Evolutionary conservation across 1,140 invertebrate genomes (phyloP), one percentile per base, ranked within the genome.

Genomic region (Pseudachorutes palmiensis): DNA sequence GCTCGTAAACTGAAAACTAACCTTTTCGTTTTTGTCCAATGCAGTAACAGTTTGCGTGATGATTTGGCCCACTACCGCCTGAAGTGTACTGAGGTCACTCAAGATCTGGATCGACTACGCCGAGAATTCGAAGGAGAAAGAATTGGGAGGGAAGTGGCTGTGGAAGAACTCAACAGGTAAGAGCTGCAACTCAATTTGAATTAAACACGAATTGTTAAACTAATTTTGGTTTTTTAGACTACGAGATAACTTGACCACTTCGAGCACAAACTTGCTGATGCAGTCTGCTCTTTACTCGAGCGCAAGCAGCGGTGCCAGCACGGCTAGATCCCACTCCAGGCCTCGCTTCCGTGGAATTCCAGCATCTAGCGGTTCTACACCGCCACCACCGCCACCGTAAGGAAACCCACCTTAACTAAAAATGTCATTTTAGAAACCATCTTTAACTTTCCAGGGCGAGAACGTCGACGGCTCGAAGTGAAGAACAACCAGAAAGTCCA

Each of bases 71-170:
- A 49, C 24, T 71, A 70, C 26, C 31, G 72, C 19, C 22, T 73
- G 61, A 65, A 65, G 41, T 60, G 66, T 2, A 67, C 57, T 1
- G 67, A 73, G 55, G 41, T 68, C 5, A 61, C 69, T 57, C 57
- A 24, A 51, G 72, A 73, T n/a, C 26, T 69, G 9, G 72, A 73
- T 26, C 55, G 65, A 31, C 19, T 61, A 1, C 65, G 48, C 48
- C 58, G 72, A 14, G 69, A 71, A 62, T 58, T 67, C 31, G 45
- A 67, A 31, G 41, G 31, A 19, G 72, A 71, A 51, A 73, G 70
- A 67, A 12, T 48, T 14, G 67, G 71, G 49, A 49, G 60, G 45
- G 70, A 71, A 32, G 30, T n/a, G 14, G 66, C 70, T 19, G 9
- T 67, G 1, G 30, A 22, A 45, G 72, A 73, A 57, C 36, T 73